Evolutionary conservation across 2,113 vertebrate species (phyloP), one percentile per base, ranked within the genome.

Genomic region (Cavia porcellus): DNA sequence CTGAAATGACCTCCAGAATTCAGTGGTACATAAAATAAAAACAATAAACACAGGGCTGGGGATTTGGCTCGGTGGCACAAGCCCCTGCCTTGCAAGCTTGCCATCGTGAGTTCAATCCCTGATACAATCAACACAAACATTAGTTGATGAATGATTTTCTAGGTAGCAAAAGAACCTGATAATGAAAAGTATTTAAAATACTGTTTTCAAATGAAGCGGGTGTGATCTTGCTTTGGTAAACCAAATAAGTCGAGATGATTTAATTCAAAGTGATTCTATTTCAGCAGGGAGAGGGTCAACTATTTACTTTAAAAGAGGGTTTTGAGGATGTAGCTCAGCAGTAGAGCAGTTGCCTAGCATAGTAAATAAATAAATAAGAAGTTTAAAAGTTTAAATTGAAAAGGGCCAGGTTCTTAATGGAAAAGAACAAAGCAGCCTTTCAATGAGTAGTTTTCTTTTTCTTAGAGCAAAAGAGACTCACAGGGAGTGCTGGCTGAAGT

Each of bases 261-360:
- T 86, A 90, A 74, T 66, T 38, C 59, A 74, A 87, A 68, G 6
- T 80, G 35, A 59, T 61, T 62, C 45, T 90, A 52, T 62, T 35
- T 2, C 25, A 59, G 57, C 55, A 12, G 17, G 17, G 8, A 70
- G 20, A 83, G 24, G n/a, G 66, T 12, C 80, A 32, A 62, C n/a
- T 82, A 77, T 38, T 90, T 85, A 25, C 85, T 88, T 87, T 81
- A 75, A 84, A 92, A 97, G 90, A 50, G 59, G 17, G 57, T 22
- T 79, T 47, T 28, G 45, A 35, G 25, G 30, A 15, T 66, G 0
- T 68, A 28, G 50, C 72, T 80, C 28, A 59, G 30, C 47, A 11
- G 22, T 14, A n/a, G 25, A 30, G n/a, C 57, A 74, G 20, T 84
- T 75, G 32, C 28, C 28, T 55, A 35, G 22, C 24, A 45, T 42